Evolutionary conservation across 2,113 vertebrate species (phyloP).

Genomic region (Rhabdornis inornatus): DNA sequence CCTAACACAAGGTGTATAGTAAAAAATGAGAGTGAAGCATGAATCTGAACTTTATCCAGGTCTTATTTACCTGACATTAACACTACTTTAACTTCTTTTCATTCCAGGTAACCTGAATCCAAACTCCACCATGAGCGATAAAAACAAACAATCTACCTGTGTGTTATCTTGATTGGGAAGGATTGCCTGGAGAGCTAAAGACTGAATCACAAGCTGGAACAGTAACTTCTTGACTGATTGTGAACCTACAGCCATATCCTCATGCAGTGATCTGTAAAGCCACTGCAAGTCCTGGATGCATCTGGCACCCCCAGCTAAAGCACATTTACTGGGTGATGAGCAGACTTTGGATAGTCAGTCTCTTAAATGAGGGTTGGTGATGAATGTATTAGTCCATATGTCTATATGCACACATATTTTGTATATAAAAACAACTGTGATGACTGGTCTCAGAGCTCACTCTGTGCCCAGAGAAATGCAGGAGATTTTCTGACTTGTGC

Average conservation of each 20-base stretch:
- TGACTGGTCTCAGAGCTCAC: slow-evolving; percentile 8
- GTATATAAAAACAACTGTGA: slow-evolving; percentile 43
- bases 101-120: slow-evolving; percentile 55
- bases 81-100: slow-evolving; percentile 12
- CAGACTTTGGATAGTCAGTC: background rate
- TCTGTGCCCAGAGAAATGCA: slow-evolving; percentile 45
- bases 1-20: background rate
- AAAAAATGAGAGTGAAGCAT: background rate
- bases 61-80: background rate
- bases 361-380: background rate
- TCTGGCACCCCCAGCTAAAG: background rate
- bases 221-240: slow-evolving; percentile 16
- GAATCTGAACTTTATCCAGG: background rate
- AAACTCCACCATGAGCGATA: slow-evolving; percentile 33
- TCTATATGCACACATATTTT: slow-evolving; percentile 12
- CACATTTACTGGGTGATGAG: background rate
- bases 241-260: background rate
- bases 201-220: slow-evolving; percentile 10
- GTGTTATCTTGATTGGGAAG: slow-evolving; percentile 58
- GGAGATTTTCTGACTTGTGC: slow-evolving; percentile 36
- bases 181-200: slow-evolving; percentile 2
- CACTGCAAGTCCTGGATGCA: background rate
- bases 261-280: background rate
- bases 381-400: slow-evolving; percentile 32
- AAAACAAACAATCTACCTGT: slow-evolving; percentile 61